phyloP scores from a whole-genome alignment of 1,140 invertebrate genomes.

The Ostrea denselamellosa region DNA sequence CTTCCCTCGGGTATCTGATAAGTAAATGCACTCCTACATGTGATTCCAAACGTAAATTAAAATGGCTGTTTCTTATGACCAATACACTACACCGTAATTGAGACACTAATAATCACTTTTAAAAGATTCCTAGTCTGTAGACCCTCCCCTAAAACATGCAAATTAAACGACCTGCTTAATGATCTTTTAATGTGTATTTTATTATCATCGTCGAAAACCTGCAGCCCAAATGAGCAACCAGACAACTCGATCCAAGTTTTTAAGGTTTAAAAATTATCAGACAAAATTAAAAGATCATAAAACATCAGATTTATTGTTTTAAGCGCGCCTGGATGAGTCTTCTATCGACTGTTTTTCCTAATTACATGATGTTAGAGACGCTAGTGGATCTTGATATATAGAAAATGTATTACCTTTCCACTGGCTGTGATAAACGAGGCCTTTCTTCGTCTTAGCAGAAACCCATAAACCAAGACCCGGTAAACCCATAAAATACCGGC shows the following conservation, averaged over 20 bases:
- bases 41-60: not conserved
- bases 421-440: slow-evolving; percentile 27
- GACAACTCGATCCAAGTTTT: not conserved
- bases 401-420: slow-evolving; percentile 36
- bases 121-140: not conserved
- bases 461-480: slow-evolving; percentile 17
- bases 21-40: not conserved
- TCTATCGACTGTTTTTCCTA: not conserved
- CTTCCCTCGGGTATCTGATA: too few relatives aligned
- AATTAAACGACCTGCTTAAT: slow-evolving; percentile 17
- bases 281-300: slow-evolving; percentile 32
- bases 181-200: slow-evolving; percentile 40
- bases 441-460: slow-evolving; percentile 28
- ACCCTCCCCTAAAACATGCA: slow-evolving; percentile 30
- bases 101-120: slow-evolving; percentile 3
- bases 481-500: slow-evolving; percentile 33
- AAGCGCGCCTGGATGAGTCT: not conserved
- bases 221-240: slow-evolving; percentile 6
- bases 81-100: not conserved
- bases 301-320: slow-evolving; percentile 24
- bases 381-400: slow-evolving; percentile 17
- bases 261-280: slow-evolving; percentile 14
- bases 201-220: slow-evolving; percentile 28
- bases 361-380: slow-evolving; percentile 29
- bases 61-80: not conserved